Conservation (phyloP, 92 coral and sea anemone genomes). For the Desmophyllum pertusum region DNA sequence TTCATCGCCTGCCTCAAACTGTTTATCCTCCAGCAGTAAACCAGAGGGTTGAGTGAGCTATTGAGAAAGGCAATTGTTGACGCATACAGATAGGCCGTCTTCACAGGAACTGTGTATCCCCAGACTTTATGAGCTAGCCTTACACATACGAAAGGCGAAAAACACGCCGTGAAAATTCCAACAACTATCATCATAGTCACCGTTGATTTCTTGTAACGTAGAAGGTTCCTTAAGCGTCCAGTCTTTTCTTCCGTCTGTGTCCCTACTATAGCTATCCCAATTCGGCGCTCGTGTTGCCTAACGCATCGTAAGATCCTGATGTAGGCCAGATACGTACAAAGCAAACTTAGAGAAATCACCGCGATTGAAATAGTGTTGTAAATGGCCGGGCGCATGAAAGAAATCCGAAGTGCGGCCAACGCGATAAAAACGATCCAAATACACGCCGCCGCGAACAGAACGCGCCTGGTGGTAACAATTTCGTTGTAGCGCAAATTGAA, state of each 20-base stretch:
- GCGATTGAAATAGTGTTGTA: constrained; percentile 26
- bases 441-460: background rate
- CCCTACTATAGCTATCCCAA: background rate
- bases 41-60: constrained; percentile 39
- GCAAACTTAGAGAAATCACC: constrained; percentile 15
- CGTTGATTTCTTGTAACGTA: constrained; percentile 47
- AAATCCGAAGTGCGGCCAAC: constrained; percentile 20
- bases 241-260: constrained; percentile 1
- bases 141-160: constrained; percentile 39
- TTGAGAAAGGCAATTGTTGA: constrained; percentile 46
- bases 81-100: constrained; percentile 40
- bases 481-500: constrained; percentile 57
- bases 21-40: constrained; percentile 49
- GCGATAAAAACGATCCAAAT: constrained; percentile 41
- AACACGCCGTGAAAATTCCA: constrained; percentile 42
- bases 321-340: constrained; percentile 31
- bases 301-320: constrained; percentile 42
- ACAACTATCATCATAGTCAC: constrained; percentile 43
- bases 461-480: constrained; percentile 43
- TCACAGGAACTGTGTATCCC: constrained; percentile 44
- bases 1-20: constrained; percentile 32
- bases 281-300: constrained; percentile 32
- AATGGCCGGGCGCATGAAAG: constrained; percentile 9
- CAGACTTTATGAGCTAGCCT: constrained; percentile 3
- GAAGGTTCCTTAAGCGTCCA: background rate